These are phyloP conservation scores for Drosophila setosimentum DNA, from an alignment of 2,888 invertebrate species.

Conservation along the genomic window DNA sequence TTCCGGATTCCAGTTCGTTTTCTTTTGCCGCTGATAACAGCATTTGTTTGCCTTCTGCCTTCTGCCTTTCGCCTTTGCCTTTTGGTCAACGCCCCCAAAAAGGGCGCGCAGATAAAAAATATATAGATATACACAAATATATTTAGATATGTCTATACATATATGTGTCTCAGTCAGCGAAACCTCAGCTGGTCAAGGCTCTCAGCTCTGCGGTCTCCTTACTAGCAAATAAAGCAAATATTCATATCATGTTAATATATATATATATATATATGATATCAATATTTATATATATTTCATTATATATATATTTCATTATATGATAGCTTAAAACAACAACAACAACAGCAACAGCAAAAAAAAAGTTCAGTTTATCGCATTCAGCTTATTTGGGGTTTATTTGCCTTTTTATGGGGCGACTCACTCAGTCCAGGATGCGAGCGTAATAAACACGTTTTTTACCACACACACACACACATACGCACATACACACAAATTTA, in stretches of 20 bases:
- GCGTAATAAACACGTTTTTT: constrained; percentile 39
- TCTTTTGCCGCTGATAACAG: constrained; percentile 46
- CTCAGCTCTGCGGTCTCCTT: not conserved
- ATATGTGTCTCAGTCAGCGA: not conserved
- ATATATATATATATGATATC: not conserved
- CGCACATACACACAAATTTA: not conserved
- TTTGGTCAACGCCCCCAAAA: constrained; percentile 69
- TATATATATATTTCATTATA: constrained; percentile 31
- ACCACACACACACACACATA: constrained; percentile 1
- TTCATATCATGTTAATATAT: constrained; percentile 15
- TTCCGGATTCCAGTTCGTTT: constrained; percentile 19
- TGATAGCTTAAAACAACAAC: constrained; percentile 31
- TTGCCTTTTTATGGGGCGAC: constrained; percentile 21
- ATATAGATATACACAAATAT: not conserved
- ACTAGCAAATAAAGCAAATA: constrained; percentile 36
- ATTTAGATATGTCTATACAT: not conserved
- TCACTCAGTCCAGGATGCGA: constrained; percentile 42
- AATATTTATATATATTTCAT: constrained; percentile 1
- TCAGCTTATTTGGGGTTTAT: constrained; percentile 32
- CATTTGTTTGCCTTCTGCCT: constrained; percentile 31
- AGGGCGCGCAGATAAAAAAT: constrained; percentile 13
- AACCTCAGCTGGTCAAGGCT: constrained; percentile 35
- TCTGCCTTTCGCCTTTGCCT: constrained; percentile 12
- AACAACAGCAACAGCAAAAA: constrained; percentile 8
- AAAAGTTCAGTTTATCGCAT: constrained; percentile 42